Evolutionary conservation across 2,888 invertebrate genomes (phyloP).

Genomic region (Anticlea derivata): DNA sequence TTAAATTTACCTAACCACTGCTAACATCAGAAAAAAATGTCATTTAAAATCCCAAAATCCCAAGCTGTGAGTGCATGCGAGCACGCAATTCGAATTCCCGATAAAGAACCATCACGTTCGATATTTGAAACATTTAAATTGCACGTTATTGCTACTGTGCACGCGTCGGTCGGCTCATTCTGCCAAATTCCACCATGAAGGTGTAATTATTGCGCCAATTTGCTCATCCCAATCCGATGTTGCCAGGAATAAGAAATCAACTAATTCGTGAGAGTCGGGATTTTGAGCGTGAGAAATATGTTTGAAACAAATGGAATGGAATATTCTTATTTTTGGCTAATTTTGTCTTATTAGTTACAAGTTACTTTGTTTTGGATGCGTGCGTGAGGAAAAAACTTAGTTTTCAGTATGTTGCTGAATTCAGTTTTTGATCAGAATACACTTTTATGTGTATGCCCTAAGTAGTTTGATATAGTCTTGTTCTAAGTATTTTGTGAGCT

Average conservation of each 20-base stretch:
- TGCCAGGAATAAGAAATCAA: conserved; percentile 73
- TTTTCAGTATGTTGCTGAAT: not conserved
- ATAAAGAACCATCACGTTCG: conserved; percentile 53
- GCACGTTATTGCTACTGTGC: conserved; percentile 82
- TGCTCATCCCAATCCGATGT: conserved; percentile 71
- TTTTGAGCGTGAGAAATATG: conserved; percentile 76
- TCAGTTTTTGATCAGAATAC: not conserved
- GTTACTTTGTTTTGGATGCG: conserved; percentile 27
- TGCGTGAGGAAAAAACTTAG: not conserved
- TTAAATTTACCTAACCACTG: not conserved
- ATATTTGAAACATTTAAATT: conserved; percentile 83
- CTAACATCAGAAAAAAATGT: conserved; percentile 13
- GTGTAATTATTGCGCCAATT: conserved; percentile 79
- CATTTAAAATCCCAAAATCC: conserved; percentile 29
- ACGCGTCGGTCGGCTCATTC: conserved; percentile 63
- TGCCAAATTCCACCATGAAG: conserved; percentile 69
- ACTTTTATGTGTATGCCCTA: too few relatives aligned
- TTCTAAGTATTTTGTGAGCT: too few relatives aligned
- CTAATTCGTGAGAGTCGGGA: conserved; percentile 75
- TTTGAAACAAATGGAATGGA: conserved; percentile 48
- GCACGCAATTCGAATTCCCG: conserved; percentile 34
- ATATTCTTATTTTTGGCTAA: conserved; percentile 25
- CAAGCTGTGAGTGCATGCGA: conserved; percentile 24
- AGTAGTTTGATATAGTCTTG: too few relatives aligned
- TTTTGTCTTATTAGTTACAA: conserved; percentile 24